Percentiles rank a stretch among this genome's conserved stretches.
These are phyloP conservation scores for Enteromius argenteus DNA, from an alignment of 2,797 vertebrate genomes.

Conservation along the genomic window DNA sequence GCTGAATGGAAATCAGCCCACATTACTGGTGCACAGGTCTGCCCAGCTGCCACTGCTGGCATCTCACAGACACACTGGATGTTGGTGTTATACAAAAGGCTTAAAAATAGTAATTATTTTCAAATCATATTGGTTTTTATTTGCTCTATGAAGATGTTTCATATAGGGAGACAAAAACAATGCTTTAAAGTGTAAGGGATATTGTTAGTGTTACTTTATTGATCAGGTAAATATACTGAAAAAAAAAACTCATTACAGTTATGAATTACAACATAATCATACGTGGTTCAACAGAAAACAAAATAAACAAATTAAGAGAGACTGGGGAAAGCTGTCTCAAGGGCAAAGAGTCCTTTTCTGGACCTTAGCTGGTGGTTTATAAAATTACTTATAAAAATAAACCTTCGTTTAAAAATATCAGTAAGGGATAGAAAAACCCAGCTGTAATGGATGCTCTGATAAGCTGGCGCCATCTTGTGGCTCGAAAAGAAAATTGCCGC, in stretches of 20 bases:
- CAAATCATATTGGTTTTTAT: neutral
- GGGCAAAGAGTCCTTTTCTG: neutral
- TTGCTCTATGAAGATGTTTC: neutral
- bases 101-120: neutral
- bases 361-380: neutral
- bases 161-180: neutral
- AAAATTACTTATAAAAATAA: neutral
- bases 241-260: neutral
- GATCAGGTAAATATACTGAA: neutral
- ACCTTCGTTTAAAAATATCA: neutral
- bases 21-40: slow-evolving; percentile 71
- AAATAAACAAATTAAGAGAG: neutral
- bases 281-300: neutral
- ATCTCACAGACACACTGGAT: slow-evolving; percentile 64
- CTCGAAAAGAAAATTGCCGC: neutral
- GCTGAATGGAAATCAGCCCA: slow-evolving; percentile 73
- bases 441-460: neutral
- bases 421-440: neutral
- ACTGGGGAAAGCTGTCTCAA: neutral
- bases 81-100: neutral
- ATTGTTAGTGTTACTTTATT: neutral
- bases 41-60: slow-evolving; percentile 58
- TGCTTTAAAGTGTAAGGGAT: neutral
- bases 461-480: slow-evolving; percentile 46
- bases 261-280: neutral